phyloP scores from a whole-genome alignment of 2,113 vertebrate genomes.

The Vulpes ferrilata region DNA sequence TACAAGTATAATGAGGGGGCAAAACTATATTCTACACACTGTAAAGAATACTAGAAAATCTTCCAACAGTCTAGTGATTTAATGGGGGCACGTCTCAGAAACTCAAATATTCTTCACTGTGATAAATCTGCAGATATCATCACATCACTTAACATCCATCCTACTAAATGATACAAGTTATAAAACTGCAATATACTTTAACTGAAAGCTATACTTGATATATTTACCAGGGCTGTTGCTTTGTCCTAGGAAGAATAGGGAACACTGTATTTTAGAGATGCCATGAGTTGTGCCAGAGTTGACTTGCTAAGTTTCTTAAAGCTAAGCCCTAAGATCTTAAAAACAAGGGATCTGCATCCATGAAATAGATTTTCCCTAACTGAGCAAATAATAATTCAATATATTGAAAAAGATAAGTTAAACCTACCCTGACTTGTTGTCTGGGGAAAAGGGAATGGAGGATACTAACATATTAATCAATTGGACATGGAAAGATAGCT shows the following conservation, averaged over 20 bases:
- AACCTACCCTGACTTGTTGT: not conserved
- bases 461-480: not conserved
- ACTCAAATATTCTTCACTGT: constrained; percentile 39
- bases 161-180: constrained; percentile 28
- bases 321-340: constrained; percentile 27
- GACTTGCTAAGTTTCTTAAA: constrained; percentile 26
- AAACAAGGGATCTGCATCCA: not conserved
- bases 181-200: not conserved
- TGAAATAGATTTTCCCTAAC: constrained; percentile 17
- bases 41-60: constrained; percentile 60
- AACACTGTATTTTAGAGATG: constrained; percentile 14
- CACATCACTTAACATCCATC: constrained; percentile 7
- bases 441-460: not conserved
- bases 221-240: constrained; percentile 38
- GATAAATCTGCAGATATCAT: not conserved
- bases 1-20: not conserved
- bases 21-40: constrained; percentile 41
- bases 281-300: not conserved
- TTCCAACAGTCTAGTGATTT: constrained; percentile 11
- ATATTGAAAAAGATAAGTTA: not conserved
- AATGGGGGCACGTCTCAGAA: not conserved
- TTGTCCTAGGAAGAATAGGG: constrained; percentile 26
- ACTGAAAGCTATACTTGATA: constrained; percentile 8
- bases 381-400: constrained; percentile 37
- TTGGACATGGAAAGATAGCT: not conserved